A percentile compares a stretch with the other conserved stretches of the same genome.
These are phyloP conservation scores for Dermatemys mawii DNA, from an alignment of 2,113 vertebrate species.

Conservation along the genomic window DNA sequence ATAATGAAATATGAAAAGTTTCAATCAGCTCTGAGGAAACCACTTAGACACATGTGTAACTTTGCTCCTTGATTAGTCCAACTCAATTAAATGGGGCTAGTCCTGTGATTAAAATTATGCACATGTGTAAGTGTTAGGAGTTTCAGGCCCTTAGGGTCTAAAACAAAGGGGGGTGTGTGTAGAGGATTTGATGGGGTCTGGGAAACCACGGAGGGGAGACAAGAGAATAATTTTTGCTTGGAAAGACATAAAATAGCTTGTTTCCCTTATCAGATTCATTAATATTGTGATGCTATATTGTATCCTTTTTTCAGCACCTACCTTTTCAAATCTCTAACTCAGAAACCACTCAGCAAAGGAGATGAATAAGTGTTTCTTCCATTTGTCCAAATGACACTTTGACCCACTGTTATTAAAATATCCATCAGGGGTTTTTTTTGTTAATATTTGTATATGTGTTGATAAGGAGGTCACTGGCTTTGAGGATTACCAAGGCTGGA, in stretches of 20 bases:
- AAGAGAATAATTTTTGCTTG: not conserved
- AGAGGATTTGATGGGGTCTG: not conserved
- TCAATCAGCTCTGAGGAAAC: not conserved
- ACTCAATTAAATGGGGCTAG: not conserved
- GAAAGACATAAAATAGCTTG: not conserved
- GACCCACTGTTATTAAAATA: not conserved
- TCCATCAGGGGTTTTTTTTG: not conserved
- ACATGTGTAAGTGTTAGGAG: not conserved
- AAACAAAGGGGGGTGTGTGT: not conserved
- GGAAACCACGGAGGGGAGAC: not conserved
- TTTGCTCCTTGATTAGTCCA: not conserved
- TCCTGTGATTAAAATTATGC: not conserved
- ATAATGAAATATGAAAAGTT: not conserved
- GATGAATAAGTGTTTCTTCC: not conserved
- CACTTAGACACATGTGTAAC: not conserved
- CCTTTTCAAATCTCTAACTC: not conserved
- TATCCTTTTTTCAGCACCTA: not conserved
- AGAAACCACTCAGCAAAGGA: not conserved
- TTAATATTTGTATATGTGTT: not conserved
- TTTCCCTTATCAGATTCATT: not conserved
- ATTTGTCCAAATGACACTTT: not conserved
- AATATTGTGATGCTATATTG: rapidly evolving
- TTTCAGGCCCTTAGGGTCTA: not conserved
- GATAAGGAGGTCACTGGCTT: not conserved
- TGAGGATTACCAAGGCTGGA: not conserved